These are phyloP conservation scores for Monopis laevigella DNA, from an alignment of 2,888 invertebrate genomes.

Conservation along the genomic window DNA sequence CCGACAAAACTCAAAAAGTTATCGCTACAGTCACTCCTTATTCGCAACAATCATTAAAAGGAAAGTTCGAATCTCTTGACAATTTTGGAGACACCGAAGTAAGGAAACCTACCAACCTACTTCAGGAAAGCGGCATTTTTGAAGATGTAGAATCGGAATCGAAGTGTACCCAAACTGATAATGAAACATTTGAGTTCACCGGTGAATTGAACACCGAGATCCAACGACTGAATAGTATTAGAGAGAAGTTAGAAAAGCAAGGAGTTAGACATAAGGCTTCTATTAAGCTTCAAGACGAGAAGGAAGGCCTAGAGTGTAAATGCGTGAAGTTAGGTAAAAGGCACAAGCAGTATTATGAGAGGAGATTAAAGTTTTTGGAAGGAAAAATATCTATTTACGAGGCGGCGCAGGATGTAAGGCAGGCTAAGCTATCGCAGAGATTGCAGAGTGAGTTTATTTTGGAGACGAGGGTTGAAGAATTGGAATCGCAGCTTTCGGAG, in stretches of 20 bases:
- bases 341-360: conserved; percentile 72
- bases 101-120: conserved; percentile 61
- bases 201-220: conserved; percentile 70
- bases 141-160: conserved; percentile 66
- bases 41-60: conserved; percentile 44
- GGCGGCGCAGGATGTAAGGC: conserved; percentile 70
- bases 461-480: conserved; percentile 61
- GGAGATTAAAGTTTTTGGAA: conserved; percentile 71
- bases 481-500: conserved; percentile 62
- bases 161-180: conserved; percentile 67
- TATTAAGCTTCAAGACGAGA: conserved; percentile 37
- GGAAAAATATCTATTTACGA: conserved; percentile 73
- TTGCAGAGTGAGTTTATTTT: conserved; percentile 69
- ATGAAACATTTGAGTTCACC: conserved; percentile 58
- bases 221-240: conserved; percentile 71
- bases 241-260: conserved; percentile 70
- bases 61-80: conserved; percentile 55
- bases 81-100: conserved; percentile 50
- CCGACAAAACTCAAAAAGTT: conserved; percentile 62
- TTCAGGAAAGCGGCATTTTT: conserved; percentile 80
- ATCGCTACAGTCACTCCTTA: conserved; percentile 74
- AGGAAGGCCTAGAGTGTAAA: conserved; percentile 55
- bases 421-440: conserved; percentile 68
- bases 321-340: conserved; percentile 64
- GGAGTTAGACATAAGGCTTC: conserved; percentile 60